Base-by-base conservation (phyloP, 2,113 vertebrate genomes). In the Actinemys pallida region DNA sequence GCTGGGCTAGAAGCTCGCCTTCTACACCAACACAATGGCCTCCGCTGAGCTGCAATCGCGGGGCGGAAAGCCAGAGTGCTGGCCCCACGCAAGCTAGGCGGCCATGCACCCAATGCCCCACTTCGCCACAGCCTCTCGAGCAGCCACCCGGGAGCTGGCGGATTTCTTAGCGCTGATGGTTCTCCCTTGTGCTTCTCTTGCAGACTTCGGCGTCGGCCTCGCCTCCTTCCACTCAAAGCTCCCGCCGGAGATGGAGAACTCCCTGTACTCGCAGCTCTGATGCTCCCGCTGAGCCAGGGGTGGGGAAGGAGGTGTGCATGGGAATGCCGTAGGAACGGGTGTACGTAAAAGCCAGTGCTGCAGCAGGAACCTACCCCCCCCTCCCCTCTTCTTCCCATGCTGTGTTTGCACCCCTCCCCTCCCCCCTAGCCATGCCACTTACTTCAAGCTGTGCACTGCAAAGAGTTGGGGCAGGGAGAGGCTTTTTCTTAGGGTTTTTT, bases 261-360 rank as follows among this genome's bases (percentile, higher is more conserved):
- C 97, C 22, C 96, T 98, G 47, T 98, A 97, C 89, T 97, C 98
- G 1, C 97, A 97, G 83, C 97, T 98, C 72, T 98, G 97, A 98
- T 83, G 90, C 1, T 27, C 53, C 86, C 25, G 0, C 0, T 16
- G 94, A 80, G 92, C 6, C 8, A 3, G 3, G 35, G 62, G 52
- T 1, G 0, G 69, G 75, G 57, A 50, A n/a, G 49, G 8, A 29
- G 83, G 29, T 62, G 83, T 78, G 16, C 81, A 86, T n/a, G 0
- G 24, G 69, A 12, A 72, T 82, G 69, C 83, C 82, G 50, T 27
- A 29, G 0, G 1, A 1, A 1, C 83, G 7, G 81, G 84, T 16
- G 54, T 16, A 10, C 4, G 2, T 9, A 16, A 56, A 25, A 9
- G 11, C 22, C 6, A 39, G 5, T 2, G 31, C 80, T 54, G 35